Evolutionary conservation across 2,113 vertebrate species (phyloP).

Genomic region (Ophiodon elongatus): DNA sequence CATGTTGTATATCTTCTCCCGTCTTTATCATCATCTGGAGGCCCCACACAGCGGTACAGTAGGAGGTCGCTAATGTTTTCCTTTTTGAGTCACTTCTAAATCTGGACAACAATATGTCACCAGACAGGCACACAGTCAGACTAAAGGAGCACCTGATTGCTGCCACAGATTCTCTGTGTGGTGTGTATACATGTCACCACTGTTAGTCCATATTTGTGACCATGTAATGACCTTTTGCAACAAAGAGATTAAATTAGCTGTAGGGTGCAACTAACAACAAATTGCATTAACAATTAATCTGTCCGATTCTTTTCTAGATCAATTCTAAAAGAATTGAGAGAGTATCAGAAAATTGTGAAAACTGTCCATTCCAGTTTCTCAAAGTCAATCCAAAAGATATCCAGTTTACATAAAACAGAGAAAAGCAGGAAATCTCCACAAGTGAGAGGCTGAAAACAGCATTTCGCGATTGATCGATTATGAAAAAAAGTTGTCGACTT

Average conservation of each 20-base stretch:
- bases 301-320: neutral
- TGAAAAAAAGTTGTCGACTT: neutral
- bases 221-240: neutral
- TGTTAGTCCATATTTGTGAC: neutral
- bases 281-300: neutral
- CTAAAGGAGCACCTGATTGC: constrained; percentile 67
- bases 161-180: constrained; percentile 26
- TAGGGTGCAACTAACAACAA: neutral
- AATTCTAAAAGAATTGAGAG: neutral
- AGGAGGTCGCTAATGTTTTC: constrained; percentile 74
- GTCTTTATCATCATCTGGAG: constrained; percentile 56
- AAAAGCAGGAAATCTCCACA: neutral
- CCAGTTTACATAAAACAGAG: neutral
- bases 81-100: constrained; percentile 83
- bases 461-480: neutral
- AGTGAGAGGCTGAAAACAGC: neutral
- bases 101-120: constrained; percentile 79
- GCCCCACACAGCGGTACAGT: constrained; percentile 54
- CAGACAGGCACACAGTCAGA: constrained; percentile 60
- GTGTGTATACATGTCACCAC: constrained; percentile 39
- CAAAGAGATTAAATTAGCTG: neutral
- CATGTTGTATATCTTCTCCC: constrained; percentile 34
- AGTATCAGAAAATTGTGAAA: neutral
- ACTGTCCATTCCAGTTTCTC: no score
- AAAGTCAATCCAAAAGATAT: neutral